Conservation (phyloP, 2,797 vertebrate genomes). For the Pelodytes ibericus region DNA sequence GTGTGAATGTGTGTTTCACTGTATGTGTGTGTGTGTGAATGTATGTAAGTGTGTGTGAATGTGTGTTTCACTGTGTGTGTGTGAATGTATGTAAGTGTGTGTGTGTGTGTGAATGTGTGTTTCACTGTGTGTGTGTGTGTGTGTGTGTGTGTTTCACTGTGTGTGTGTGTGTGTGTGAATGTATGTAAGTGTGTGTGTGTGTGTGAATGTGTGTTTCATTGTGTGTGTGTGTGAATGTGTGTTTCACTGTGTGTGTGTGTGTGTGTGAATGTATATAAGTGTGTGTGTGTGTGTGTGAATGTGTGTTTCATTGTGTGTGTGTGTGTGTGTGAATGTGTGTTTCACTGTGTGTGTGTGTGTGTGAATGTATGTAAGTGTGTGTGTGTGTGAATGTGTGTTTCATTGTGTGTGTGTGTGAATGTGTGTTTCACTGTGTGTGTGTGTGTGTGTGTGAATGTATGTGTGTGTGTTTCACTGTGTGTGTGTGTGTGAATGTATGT, state of each 20-base stretch:
- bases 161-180: neutral
- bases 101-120: neutral
- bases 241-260: neutral
- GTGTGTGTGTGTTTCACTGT: neutral
- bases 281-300: neutral
- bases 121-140: neutral
- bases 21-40: no score
- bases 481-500: neutral
- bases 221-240: neutral
- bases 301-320: neutral
- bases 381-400: neutral
- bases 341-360: neutral
- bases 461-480: neutral
- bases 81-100: neutral
- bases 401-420: no score
- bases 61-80: neutral
- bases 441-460: neutral
- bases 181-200: neutral
- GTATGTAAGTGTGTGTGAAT: no score
- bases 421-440: no score
- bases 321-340: neutral
- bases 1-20: neutral
- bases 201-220: neutral
- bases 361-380: neutral
- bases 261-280: neutral